Percentiles rank a stretch among this genome's conserved stretches.
These are phyloP conservation scores for Calypte anna DNA, from an alignment of 2,113 vertebrate species.

Conservation along the genomic window DNA sequence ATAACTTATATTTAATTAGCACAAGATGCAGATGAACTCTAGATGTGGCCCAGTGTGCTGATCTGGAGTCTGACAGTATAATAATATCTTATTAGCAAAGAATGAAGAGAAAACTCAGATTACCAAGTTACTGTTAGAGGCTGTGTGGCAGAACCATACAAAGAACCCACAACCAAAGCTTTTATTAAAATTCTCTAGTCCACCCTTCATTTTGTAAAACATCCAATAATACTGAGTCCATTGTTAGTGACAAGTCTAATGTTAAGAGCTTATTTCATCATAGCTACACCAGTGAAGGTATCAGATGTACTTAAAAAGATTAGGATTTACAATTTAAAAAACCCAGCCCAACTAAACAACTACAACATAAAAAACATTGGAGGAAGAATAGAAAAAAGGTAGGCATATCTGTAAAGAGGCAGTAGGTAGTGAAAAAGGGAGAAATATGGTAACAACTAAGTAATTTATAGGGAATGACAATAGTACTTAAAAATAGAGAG, in stretches of 20 bases:
- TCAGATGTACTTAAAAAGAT: background rate
- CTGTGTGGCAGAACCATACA: background rate
- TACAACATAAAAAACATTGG: background rate
- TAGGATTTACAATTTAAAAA: background rate
- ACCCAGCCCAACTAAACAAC: background rate
- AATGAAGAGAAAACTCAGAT: background rate
- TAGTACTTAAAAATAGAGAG: background rate
- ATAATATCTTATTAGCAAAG: background rate
- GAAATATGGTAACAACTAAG: background rate
- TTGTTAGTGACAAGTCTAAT: background rate
- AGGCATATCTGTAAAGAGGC: background rate
- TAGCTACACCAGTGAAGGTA: background rate
- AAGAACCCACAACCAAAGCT: background rate
- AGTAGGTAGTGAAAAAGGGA: background rate
- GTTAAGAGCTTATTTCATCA: background rate
- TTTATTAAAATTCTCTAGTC: background rate
- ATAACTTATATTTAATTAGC: background rate
- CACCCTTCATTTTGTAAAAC: background rate
- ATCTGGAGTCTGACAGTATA: background rate
- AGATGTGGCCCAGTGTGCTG: background rate
- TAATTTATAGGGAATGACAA: background rate
- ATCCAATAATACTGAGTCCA: background rate
- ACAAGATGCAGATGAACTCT: rapidly evolving
- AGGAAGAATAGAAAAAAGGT: background rate
- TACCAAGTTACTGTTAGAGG: background rate